A percentile compares a stretch with the other conserved stretches of the same genome.
phyloP scores from a whole-genome alignment of 1,140 invertebrate species.

The Lordiphosa mommai region DNA sequence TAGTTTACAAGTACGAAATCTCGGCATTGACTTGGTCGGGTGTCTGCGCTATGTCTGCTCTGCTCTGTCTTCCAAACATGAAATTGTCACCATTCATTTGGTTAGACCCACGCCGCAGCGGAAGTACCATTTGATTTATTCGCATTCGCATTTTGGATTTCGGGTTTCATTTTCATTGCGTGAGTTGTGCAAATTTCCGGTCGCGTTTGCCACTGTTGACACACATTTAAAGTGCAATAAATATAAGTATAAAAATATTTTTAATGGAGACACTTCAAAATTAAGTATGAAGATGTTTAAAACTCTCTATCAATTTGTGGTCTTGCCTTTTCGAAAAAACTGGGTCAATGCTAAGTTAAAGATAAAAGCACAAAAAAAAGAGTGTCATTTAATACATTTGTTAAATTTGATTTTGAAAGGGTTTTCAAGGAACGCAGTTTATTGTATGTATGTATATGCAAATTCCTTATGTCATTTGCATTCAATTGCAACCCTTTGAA shows the following conservation, averaged over 20 bases:
- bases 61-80: constrained; percentile 53
- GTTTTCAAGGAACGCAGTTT: no score
- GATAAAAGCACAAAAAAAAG: no score
- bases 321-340: constrained; percentile 52
- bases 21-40: constrained; percentile 37
- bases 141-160: constrained; percentile 28
- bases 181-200: constrained; percentile 63
- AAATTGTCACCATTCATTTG: constrained; percentile 66
- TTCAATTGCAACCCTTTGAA: no score
- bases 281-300: not conserved
- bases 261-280: constrained; percentile 47
- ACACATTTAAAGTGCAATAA: constrained; percentile 57
- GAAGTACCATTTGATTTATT: constrained; percentile 71
- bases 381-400: no score
- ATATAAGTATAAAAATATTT: constrained; percentile 27
- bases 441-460: no score
- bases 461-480: no score
- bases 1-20: constrained; percentile 47
- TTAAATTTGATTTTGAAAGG: no score
- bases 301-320: constrained; percentile 9
- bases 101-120: constrained; percentile 47
- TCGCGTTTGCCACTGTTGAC: constrained; percentile 29
- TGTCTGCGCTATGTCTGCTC: constrained; percentile 13
- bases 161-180: constrained; percentile 4
- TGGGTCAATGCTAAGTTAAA: constrained; percentile 56